phyloP scores from a whole-genome alignment of 1,140 invertebrate genomes.

The Heterodera schachtii region DNA sequence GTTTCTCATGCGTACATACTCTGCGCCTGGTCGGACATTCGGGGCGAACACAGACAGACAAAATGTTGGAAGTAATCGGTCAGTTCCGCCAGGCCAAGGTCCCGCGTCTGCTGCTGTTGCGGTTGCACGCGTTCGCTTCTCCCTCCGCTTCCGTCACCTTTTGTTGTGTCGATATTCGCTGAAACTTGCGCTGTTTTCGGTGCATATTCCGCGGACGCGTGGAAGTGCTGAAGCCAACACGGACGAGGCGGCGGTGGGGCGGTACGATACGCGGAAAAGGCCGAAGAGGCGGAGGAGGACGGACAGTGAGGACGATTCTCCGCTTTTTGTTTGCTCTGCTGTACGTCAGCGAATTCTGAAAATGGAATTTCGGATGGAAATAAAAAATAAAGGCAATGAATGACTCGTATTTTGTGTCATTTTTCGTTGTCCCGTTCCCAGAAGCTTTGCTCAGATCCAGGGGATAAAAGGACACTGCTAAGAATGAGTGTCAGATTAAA shows the following conservation, averaged over 20 bases:
- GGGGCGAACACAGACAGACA: slow-evolving; percentile 22
- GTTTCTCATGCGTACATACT: slow-evolving; percentile 13
- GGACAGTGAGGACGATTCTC: neutral
- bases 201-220: neutral
- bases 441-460: neutral
- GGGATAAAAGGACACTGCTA: too few species aligned
- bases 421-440: too few species aligned
- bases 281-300: neutral
- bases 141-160: neutral
- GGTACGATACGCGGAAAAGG: neutral
- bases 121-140: neutral
- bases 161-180: too few species aligned
- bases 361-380: neutral
- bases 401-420: too few species aligned
- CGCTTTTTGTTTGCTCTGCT: neutral
- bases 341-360: slow-evolving; percentile 4
- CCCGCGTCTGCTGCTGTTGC: neutral
- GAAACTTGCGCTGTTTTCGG: neutral
- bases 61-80: slow-evolving; percentile 31
- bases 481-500: too few species aligned
- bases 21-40: slow-evolving; percentile 24
- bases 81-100: slow-evolving; percentile 17
- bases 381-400: too few species aligned
- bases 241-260: neutral
- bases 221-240: slow-evolving; percentile 23